A percentile compares a stretch with the other conserved stretches of the same genome.
Conservation (phyloP, 2,797 vertebrate genomes). For the Danio choprae region DNA sequence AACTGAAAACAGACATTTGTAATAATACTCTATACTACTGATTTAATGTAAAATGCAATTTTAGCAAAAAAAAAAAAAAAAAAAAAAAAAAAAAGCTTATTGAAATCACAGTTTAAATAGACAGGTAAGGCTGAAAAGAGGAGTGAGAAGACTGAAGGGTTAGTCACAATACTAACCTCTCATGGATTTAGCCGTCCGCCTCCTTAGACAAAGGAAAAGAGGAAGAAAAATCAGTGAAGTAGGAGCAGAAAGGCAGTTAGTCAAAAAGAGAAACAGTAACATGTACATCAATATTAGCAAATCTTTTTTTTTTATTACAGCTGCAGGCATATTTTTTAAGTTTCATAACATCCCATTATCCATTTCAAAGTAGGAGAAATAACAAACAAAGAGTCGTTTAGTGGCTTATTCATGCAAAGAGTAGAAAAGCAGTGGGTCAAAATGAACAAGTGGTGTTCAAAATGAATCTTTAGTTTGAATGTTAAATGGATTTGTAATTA, state of each 20-base stretch:
- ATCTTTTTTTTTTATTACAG: background rate
- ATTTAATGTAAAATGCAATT: background rate
- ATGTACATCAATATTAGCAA: background rate
- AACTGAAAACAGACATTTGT: background rate
- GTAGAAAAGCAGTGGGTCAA: background rate
- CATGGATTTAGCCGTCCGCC: conserved; percentile 92
- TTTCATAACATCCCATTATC: background rate
- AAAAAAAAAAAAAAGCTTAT: too few relatives aligned
- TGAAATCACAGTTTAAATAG: conserved; percentile 60
- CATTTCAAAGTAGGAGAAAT: background rate
- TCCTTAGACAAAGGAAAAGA: conserved; percentile 76
- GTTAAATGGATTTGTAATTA: too few relatives aligned
- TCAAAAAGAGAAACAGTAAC: conserved; percentile 23
- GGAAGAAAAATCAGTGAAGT: conserved; percentile 60
- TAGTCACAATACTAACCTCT: conserved; percentile 92
- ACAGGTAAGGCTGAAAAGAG: conserved; percentile 46
- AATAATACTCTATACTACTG: background rate
- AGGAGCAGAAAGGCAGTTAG: background rate
- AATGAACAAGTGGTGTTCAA: background rate
- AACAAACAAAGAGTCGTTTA: conserved; percentile 4
- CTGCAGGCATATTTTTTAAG: background rate
- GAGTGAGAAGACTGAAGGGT: conserved; percentile 68
- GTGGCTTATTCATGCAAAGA: background rate
- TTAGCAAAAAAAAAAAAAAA: background rate
- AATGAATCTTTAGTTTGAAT: background rate